Percentiles rank a stretch among this genome's conserved stretches.
These are phyloP conservation scores for Trigoniulus corallinus DNA, from an alignment of 1,140 invertebrate genomes.

Conservation along the genomic window DNA sequence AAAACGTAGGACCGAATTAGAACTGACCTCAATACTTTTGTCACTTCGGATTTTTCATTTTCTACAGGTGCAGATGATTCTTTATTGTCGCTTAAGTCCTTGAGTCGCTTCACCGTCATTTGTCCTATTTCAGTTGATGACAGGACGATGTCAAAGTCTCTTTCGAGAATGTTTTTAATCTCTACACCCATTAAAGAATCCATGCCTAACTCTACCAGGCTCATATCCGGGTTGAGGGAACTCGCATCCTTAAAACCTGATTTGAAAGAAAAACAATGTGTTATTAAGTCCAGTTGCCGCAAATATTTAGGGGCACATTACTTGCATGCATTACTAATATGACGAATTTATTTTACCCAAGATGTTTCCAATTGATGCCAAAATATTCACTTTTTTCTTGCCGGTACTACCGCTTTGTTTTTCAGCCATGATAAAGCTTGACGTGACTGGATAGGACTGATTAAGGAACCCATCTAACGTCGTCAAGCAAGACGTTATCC, in stretches of 20 bases:
- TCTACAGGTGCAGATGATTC: no score
- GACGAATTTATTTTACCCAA: constrained; percentile 21
- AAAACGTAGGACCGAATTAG: no score
- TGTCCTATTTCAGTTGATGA: constrained; percentile 72
- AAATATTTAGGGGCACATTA: constrained; percentile 16
- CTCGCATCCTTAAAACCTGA: constrained; percentile 57
- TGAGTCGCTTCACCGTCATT: constrained; percentile 54
- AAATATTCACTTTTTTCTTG: constrained; percentile 14
- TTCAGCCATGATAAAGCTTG: constrained; percentile 61
- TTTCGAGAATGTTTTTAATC: constrained; percentile 38
- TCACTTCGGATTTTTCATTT: no score
- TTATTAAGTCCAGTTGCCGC: not conserved
- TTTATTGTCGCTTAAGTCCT: constrained; percentile 38
- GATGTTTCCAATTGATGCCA: constrained; percentile 25
- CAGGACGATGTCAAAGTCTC: constrained; percentile 58
- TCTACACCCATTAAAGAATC: constrained; percentile 44
- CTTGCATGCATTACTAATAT: no score
- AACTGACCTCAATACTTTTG: no score
- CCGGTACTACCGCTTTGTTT: constrained; percentile 29
- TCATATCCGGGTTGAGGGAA: constrained; percentile 49
- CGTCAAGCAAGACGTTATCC: constrained; percentile 69
- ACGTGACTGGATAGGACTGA: constrained; percentile 65
- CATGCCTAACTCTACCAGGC: constrained; percentile 37
- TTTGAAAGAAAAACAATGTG: not conserved
- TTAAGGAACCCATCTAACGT: constrained; percentile 77